Conservation (phyloP, 1,140 invertebrate species). For the Dinoponera quadriceps region DNA sequence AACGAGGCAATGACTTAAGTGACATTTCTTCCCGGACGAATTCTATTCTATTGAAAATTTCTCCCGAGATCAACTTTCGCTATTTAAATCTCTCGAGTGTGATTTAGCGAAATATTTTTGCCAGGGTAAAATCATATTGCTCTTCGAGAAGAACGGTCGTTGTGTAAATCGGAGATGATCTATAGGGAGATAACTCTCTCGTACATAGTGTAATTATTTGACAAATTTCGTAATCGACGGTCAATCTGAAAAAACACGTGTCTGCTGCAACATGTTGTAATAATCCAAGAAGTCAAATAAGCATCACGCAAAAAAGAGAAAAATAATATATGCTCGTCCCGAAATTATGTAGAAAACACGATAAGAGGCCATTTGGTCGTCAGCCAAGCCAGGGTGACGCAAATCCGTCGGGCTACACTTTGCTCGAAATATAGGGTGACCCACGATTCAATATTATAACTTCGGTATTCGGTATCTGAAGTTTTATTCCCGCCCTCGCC, state of each 20-base stretch:
- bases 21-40: too few species aligned
- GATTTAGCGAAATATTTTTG: too few species aligned
- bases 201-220: neutral
- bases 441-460: neutral
- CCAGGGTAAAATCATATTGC: too few species aligned
- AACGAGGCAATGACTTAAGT: too few species aligned
- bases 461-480: neutral
- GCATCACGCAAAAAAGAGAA: neutral
- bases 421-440: constrained; percentile 19
- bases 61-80: too few species aligned
- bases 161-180: too few species aligned
- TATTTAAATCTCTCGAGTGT: too few species aligned
- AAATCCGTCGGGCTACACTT: constrained; percentile 14
- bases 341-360: constrained; percentile 42
- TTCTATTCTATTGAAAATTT: too few species aligned
- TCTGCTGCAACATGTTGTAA: neutral
- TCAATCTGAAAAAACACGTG: neutral
- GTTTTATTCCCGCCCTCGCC: neutral
- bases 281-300: constrained; percentile 4
- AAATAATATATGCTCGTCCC: constrained; percentile 32
- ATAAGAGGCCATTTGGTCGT: constrained; percentile 33
- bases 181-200: too few species aligned
- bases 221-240: neutral
- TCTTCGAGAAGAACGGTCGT: too few species aligned
- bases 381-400: constrained; percentile 41